A percentile compares a stretch with the other conserved stretches of the same genome.
Conservation (phyloP, 2,888 invertebrate species). For the Nephrotoma guestfalica region DNA sequence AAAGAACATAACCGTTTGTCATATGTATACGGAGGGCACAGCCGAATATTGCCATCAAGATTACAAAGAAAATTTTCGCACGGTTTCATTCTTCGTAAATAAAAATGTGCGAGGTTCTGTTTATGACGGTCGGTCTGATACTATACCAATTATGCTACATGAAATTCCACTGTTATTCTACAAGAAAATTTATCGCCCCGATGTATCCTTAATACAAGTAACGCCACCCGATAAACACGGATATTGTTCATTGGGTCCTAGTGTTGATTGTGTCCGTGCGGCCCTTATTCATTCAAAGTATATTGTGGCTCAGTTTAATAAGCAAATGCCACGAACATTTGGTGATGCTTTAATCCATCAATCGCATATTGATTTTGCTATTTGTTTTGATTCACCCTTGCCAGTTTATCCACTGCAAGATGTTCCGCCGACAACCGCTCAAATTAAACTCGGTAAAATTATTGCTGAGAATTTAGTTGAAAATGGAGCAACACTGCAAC, state of each 20-base stretch:
- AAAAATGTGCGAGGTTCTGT: constrained; percentile 79
- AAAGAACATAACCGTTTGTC: constrained; percentile 64
- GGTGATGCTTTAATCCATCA: constrained; percentile 85
- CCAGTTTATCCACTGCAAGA: constrained; percentile 48
- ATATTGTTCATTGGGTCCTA: constrained; percentile 84
- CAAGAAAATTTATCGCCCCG: constrained; percentile 67
- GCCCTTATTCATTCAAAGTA: constrained; percentile 64
- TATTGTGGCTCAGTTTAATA: constrained; percentile 75
- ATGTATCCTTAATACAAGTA: constrained; percentile 57
- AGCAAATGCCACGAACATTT: constrained; percentile 83
- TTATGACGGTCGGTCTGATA: constrained; percentile 75
- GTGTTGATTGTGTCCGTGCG: constrained; percentile 80
- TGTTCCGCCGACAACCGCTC: constrained; percentile 37
- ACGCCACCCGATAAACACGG: constrained; percentile 86
- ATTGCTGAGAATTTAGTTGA: constrained; percentile 84
- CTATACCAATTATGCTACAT: constrained; percentile 80
- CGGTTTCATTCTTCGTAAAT: constrained; percentile 82
- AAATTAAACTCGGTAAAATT: constrained; percentile 67
- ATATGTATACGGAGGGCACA: constrained; percentile 69
- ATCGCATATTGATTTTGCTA: constrained; percentile 82
- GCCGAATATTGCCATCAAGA: constrained; percentile 26
- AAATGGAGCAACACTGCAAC: constrained; percentile 83
- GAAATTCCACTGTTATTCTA: constrained; percentile 87
- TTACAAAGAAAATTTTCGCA: constrained; percentile 48
- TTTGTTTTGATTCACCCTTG: constrained; percentile 49